Base-by-base conservation (phyloP, 2,797 vertebrate species). In the Fratercula arctica region DNA sequence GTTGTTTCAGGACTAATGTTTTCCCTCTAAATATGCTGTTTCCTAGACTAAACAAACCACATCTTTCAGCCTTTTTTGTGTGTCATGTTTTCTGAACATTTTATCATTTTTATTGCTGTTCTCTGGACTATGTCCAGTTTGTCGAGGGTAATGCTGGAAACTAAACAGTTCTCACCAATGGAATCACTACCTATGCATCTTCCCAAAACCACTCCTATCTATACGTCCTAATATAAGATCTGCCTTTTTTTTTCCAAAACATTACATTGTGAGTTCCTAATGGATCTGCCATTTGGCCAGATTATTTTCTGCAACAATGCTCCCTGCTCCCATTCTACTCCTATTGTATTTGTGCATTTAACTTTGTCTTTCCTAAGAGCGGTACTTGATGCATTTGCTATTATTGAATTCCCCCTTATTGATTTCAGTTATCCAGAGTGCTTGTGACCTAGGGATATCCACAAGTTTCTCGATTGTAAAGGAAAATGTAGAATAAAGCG, bases 41-140 rank as follows among this genome's bases (percentile, higher is more conserved):
- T 90, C 16, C 35, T 80, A 95, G 82, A 61, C 76, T 89, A 95
- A 96, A 86, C 53, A 93, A 78, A 54, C 26, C 24, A 8, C 78
- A 11, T 66, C 57, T 59, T 93, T 83, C 41, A 70, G 37, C 29
- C 13, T 89, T 93, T 46, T 53, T 68, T 37, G 20, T 54, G 21
- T 6, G 3, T 57, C 26, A 10, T 37, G 35, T 57, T 94, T 90
- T 92, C 68, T 74, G 89, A 89, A 93, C 25, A 67, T 41, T 50
- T 88, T 80, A 45, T 60, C 13, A 53, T 87, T 91, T 69, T 78
- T 81, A 24, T 26, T 78, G 66, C 73, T 66, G 16, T 73, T 93
- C 50, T 81, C 61, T 90, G 85, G 79, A 29, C 41, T 85, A 26
- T 35, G 19, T 73, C 76, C 76, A 46, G 21, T 54, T 83, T 89